Evolutionary conservation across 2,113 vertebrate genomes (phyloP), one percentile per base, ranked within the genome.

Genomic region (Centrocercus urophasianus): DNA sequence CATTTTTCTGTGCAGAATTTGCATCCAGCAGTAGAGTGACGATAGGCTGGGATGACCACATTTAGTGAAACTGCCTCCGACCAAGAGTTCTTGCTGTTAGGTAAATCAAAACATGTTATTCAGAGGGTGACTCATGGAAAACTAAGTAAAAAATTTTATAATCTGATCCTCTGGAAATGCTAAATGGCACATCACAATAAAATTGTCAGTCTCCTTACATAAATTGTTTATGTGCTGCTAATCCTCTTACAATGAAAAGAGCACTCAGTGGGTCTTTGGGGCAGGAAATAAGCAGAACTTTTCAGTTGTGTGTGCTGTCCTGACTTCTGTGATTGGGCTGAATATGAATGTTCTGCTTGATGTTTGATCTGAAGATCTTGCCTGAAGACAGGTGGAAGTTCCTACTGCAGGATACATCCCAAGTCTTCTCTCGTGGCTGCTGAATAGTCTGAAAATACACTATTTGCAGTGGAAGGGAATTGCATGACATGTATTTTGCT

Each of bases 81-180:
- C 43, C 32, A 65, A 57, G 84, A 79, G 59, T 66, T 91, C 59
- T 95, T 90, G 77, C 91, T 93, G 70, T 34, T 84, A 63, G 91
- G 89, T 89, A 89, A 93, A 89, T 65, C 82, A 86, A 64, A 66
- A 89, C 93, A 42, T 92, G 82, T 80, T 95, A 76, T 52, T 93
- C 74, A 86, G 45, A 38, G 76, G 18, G n/a, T 71, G 91, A 74
- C 24, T 79, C 56, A 66, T 24, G 70, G 79, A 84, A 84, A 86
- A 83, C 94, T 50, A 63, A 67, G 83, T 56, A 48, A 24, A 24
- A 89, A 40, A 13, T 91, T 91, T 94, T 86, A 76, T 91, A 90
- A 78, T 84, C 10, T 8, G 70, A 86, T 42, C 79, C 14, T 76
- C 45, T 74, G 73, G 86, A 84, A 80, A 60, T 65, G 73, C 74